A percentile compares a stretch with the other conserved stretches of the same genome.
Evolutionary conservation across 1,140 invertebrate species (phyloP).

Genomic region (Phymastichus coffea): DNA sequence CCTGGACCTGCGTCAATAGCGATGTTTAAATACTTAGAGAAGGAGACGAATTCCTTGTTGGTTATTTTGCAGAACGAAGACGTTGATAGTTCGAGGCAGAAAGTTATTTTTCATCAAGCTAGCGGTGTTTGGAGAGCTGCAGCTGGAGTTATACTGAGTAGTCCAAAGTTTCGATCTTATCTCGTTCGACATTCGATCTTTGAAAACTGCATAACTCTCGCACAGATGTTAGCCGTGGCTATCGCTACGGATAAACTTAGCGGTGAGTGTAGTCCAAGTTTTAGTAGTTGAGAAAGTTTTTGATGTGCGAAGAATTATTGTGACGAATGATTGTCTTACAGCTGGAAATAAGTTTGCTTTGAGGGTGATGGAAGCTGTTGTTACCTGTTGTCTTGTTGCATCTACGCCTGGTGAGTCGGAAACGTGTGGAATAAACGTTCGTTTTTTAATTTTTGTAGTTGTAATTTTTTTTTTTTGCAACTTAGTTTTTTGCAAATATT

Average conservation of each 20-base stretch:
- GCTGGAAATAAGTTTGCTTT: slow-evolving; percentile 50
- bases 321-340: slow-evolving; percentile 32
- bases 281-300: not conserved
- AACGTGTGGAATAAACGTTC: not conserved
- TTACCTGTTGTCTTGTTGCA: slow-evolving; percentile 47
- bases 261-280: too few relatives aligned
- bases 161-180: slow-evolving; percentile 47
- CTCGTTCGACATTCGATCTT: slow-evolving; percentile 15
- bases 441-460: too few relatives aligned
- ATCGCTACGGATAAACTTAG: slow-evolving; percentile 44
- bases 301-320: not conserved
- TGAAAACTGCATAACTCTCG: slow-evolving; percentile 34
- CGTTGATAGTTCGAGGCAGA: not conserved
- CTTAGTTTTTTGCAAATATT: too few relatives aligned
- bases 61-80: slow-evolving; percentile 28
- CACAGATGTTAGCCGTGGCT: slow-evolving; percentile 40
- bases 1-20: slow-evolving; percentile 53
- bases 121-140: slow-evolving; percentile 61
- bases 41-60: slow-evolving; percentile 51
- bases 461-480: too few relatives aligned
- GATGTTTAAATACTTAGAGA: slow-evolving; percentile 57
- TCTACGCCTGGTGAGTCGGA: slow-evolving; percentile 1
- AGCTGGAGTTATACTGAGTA: slow-evolving; percentile 60
- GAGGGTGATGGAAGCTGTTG: slow-evolving; percentile 49
- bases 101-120: slow-evolving; percentile 43